These are phyloP conservation scores for Elymnias hypermnestra DNA, from an alignment of 1,140 invertebrate genomes.

Conservation along the genomic window DNA sequence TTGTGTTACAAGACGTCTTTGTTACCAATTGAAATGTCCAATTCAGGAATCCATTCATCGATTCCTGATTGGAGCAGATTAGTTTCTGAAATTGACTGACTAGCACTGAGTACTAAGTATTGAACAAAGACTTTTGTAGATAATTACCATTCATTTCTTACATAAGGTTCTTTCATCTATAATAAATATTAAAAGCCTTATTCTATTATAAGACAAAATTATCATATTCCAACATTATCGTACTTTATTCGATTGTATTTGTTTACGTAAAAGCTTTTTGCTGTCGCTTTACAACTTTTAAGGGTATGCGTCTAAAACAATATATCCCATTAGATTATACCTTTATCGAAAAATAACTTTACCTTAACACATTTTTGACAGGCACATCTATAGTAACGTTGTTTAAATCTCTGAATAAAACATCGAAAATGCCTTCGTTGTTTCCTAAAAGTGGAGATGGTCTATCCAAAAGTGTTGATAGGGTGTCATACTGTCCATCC, in stretches of 20 bases:
- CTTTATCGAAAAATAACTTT: slow-evolving; percentile 9
- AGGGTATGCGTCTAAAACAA: slow-evolving; percentile 3
- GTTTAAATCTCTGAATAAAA: slow-evolving; percentile 67
- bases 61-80: too few relatives aligned
- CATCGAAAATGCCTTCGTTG: slow-evolving; percentile 77
- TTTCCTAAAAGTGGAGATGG: slow-evolving; percentile 76
- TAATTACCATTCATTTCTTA: too few relatives aligned
- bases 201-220: neutral
- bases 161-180: too few relatives aligned
- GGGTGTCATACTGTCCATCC: slow-evolving; percentile 77
- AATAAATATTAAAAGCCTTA: neutral
- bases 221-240: neutral
- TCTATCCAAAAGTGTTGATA: slow-evolving; percentile 78
- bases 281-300: slow-evolving; percentile 10
- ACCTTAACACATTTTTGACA: slow-evolving; percentile 65
- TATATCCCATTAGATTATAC: slow-evolving; percentile 6
- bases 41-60: too few relatives aligned
- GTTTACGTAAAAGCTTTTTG: slow-evolving; percentile 23
- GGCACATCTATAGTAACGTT: slow-evolving; percentile 69
- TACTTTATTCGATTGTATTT: slow-evolving; percentile 1
- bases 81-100: too few relatives aligned
- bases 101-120: too few relatives aligned
- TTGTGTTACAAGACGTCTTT: too few relatives aligned
- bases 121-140: too few relatives aligned
- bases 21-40: too few relatives aligned